Conservation (phyloP, 2,888 invertebrate species). For the Lithophane socia region DNA sequence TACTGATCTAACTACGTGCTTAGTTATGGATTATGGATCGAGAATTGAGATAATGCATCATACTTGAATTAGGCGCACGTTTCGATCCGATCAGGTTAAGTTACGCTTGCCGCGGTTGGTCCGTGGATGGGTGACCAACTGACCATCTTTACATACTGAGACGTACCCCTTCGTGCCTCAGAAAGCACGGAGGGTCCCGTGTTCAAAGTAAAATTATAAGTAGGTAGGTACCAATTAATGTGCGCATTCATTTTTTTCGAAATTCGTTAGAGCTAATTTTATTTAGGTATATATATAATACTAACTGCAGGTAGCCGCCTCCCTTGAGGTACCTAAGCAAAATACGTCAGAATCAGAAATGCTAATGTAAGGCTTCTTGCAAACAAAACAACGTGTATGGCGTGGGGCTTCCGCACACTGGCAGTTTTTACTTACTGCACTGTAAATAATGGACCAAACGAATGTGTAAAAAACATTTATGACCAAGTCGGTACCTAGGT, state of each 20-base stretch:
- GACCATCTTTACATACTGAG: too few relatives aligned
- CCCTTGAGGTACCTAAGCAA: background rate
- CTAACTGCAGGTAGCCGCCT: background rate
- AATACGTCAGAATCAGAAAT: slow-evolving; percentile 7
- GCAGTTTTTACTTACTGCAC: background rate
- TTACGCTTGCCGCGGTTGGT: background rate
- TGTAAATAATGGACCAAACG: background rate
- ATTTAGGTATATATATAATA: too few relatives aligned
- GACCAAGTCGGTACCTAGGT: too few relatives aligned
- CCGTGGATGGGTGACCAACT: background rate
- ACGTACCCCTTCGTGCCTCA: too few relatives aligned
- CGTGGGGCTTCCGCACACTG: slow-evolving; percentile 31
- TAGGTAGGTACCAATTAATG: too few relatives aligned
- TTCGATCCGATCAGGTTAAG: background rate
- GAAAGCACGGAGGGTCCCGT: too few relatives aligned
- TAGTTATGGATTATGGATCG: background rate
- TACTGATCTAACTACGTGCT: background rate
- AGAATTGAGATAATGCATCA: background rate
- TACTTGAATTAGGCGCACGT: background rate
- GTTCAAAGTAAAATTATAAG: too few relatives aligned
- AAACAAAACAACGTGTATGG: slow-evolving; percentile 13
- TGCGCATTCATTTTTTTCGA: too few relatives aligned
- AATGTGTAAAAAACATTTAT: background rate
- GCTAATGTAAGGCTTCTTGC: slow-evolving; percentile 43
- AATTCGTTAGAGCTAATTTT: too few relatives aligned